Percentiles rank a stretch among this genome's conserved stretches.
Evolutionary conservation across 2,113 vertebrate species (phyloP).

Genomic region (Lamprologus speciosus): DNA sequence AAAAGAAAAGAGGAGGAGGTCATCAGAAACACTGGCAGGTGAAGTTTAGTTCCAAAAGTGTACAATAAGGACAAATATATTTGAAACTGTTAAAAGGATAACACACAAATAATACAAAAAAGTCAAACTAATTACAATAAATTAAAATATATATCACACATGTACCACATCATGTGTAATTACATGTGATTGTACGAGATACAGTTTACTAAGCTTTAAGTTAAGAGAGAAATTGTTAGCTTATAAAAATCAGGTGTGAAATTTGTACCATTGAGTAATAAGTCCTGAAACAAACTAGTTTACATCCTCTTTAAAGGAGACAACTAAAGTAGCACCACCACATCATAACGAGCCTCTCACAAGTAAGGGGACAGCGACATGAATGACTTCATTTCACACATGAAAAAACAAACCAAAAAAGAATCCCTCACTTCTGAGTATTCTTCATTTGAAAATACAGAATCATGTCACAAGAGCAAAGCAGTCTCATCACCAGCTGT

Average conservation of each 20-base stretch:
- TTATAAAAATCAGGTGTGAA: background rate
- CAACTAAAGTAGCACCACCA: background rate
- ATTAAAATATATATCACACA: slow-evolving; percentile 36
- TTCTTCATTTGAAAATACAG: background rate
- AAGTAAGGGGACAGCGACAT: background rate
- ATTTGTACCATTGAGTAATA: background rate
- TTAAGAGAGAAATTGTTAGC: slow-evolving; percentile 8
- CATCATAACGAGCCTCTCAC: background rate
- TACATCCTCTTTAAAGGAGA: background rate
- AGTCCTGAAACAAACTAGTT: background rate
- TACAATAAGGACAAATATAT: background rate
- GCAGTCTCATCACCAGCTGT: background rate
- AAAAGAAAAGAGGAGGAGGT: background rate
- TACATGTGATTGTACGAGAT: slow-evolving; percentile 16
- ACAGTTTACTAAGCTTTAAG: background rate
- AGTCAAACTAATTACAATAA: slow-evolving; percentile 58
- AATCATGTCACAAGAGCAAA: background rate
- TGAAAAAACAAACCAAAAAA: background rate
- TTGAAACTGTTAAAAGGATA: slow-evolving; percentile 1
- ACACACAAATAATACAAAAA: slow-evolving; percentile 40
- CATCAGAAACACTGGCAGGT: background rate
- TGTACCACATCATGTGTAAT: background rate
- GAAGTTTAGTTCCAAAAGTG: background rate
- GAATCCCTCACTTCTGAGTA: background rate
- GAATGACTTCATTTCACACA: background rate